Conservation (phyloP, 2,797 vertebrate species). For the Macroramphosus scolopax region DNA sequence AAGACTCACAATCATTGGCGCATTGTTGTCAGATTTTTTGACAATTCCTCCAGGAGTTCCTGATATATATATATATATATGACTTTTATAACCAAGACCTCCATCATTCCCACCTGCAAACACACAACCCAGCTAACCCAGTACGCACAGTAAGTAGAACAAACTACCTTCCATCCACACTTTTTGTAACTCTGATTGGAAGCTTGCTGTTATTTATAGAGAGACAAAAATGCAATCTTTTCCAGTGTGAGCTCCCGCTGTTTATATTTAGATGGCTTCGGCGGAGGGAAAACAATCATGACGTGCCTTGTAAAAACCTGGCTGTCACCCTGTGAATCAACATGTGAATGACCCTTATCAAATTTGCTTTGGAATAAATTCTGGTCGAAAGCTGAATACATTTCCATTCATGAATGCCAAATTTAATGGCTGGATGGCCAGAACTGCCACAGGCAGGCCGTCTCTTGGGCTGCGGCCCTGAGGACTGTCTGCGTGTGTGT, state of each 20-base stretch:
- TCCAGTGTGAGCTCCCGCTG: slow-evolving; percentile 35
- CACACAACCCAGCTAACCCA: no score
- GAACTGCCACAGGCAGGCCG: slow-evolving; percentile 30
- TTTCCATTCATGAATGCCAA: slow-evolving; percentile 74
- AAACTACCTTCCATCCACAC: slow-evolving; percentile 4
- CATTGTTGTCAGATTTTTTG: slow-evolving; percentile 10
- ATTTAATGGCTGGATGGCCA: slow-evolving; percentile 47
- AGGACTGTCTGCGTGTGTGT: slow-evolving; percentile 19
- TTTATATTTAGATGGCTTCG: slow-evolving; percentile 50
- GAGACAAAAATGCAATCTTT: slow-evolving; percentile 28
- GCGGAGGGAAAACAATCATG: slow-evolving; percentile 45
- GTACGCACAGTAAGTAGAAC: not conserved
- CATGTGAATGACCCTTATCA: slow-evolving; percentile 70
- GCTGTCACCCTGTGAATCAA: slow-evolving; percentile 66
- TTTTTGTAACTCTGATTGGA: slow-evolving; percentile 45
- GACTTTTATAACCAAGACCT: slow-evolving; percentile 13
- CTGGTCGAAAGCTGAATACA: slow-evolving; percentile 48
- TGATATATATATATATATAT: slow-evolving; percentile 35
- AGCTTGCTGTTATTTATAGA: slow-evolving; percentile 44
- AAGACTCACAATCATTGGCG: slow-evolving; percentile 47
- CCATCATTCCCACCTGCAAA: no score
- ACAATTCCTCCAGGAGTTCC: slow-evolving; percentile 35
- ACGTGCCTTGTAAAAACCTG: slow-evolving; percentile 48
- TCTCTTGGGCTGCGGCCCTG: slow-evolving; percentile 23
- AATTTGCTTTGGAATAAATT: slow-evolving; percentile 73